These are phyloP conservation scores for Acrocyrtus sp. DNA, from an alignment of 2,888 invertebrate genomes.

Conservation along the genomic window DNA sequence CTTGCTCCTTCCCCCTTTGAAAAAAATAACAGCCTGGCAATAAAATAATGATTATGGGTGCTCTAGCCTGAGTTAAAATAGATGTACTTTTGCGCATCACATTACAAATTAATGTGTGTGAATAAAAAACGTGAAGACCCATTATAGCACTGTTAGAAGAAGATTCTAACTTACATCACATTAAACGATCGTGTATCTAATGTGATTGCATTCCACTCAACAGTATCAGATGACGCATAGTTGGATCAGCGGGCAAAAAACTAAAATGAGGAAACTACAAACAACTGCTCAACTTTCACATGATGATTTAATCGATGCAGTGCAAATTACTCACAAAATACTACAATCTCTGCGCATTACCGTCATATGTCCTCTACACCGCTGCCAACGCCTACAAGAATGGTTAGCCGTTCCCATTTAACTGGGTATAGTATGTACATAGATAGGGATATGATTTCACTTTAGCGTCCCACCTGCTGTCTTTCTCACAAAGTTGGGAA, in stretches of 20 bases:
- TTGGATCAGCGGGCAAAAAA: too few relatives aligned
- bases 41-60: slow-evolving; percentile 28
- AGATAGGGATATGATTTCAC: not conserved
- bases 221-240: too few relatives aligned
- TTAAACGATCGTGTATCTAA: too few relatives aligned
- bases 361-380: slow-evolving; percentile 40
- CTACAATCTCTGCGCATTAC: slow-evolving; percentile 41
- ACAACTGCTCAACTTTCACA: slow-evolving; percentile 37
- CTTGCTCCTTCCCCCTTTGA: not conserved
- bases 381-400: not conserved
- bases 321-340: slow-evolving; percentile 42
- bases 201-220: too few relatives aligned
- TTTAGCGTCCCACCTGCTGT: slow-evolving; percentile 41
- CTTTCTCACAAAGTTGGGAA: slow-evolving; percentile 42
- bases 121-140: too few relatives aligned
- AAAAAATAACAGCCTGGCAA: slow-evolving; percentile 17
- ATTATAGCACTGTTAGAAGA: too few relatives aligned
- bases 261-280: not conserved
- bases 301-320: slow-evolving; percentile 53
- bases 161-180: too few relatives aligned
- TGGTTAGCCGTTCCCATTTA: not conserved
- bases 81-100: too few relatives aligned
- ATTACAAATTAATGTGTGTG: slow-evolving; percentile 28
- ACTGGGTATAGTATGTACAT: not conserved
- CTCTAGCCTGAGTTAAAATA: too few relatives aligned